Percentiles rank a stretch among this genome's conserved stretches.
These are phyloP conservation scores for Cebus imitator DNA, from an alignment of 2,113 vertebrate genomes.

Conservation along the genomic window DNA sequence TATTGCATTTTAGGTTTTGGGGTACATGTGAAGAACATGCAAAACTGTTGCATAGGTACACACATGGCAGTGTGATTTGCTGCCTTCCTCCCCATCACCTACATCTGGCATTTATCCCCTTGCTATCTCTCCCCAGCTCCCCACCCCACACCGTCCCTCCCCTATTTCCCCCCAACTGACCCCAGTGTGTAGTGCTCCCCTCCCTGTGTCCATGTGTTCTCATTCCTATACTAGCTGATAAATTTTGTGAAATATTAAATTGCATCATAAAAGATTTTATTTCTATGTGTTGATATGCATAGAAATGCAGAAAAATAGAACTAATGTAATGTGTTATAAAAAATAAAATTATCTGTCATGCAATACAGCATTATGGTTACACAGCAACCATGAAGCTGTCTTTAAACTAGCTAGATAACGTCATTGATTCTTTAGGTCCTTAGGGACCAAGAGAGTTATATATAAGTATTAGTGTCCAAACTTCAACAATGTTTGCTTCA, in stretches of 20 bases:
- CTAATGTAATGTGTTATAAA: neutral
- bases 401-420: slow-evolving; percentile 69
- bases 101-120: no score
- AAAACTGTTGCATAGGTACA: no score
- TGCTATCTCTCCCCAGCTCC: no score
- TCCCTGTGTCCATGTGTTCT: no score
- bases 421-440: slow-evolving; percentile 69
- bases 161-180: no score
- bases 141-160: no score
- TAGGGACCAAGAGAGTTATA: slow-evolving; percentile 55
- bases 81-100: no score
- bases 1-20: no score
- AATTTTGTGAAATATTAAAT: slow-evolving; percentile 20
- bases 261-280: neutral
- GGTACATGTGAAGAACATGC: no score
- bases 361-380: slow-evolving; percentile 43
- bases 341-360: slow-evolving; percentile 54
- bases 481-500: slow-evolving; percentile 69
- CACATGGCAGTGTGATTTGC: no score
- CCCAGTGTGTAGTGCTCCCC: no score
- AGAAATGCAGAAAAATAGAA: neutral
- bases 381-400: slow-evolving; percentile 63
- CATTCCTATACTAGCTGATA: neutral
- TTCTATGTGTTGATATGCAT: neutral
- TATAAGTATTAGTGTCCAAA: slow-evolving; percentile 66